phyloP scores from a whole-genome alignment of 2,888 invertebrate species.

The Drosophila leonis region DNA sequence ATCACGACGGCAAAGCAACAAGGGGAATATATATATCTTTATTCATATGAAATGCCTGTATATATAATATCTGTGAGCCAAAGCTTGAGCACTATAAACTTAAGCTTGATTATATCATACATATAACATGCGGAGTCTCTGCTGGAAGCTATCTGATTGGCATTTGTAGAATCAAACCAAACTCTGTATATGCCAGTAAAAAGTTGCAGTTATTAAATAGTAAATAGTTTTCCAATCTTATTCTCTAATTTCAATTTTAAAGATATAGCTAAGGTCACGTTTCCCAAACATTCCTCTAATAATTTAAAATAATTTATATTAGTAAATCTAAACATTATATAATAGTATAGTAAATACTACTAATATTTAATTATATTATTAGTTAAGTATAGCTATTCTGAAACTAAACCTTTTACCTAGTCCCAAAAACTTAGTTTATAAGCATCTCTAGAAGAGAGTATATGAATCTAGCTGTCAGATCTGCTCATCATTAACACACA shows the following conservation, averaged over 20 bases:
- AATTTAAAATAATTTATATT: not conserved
- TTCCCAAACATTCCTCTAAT: not conserved
- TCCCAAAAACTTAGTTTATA: not conserved
- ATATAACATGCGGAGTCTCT: not conserved
- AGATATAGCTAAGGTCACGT: not conserved
- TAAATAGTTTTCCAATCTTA: no score
- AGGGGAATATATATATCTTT: not conserved
- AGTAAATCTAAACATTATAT: no score
- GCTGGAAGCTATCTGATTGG: not conserved
- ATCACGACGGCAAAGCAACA: slow-evolving; percentile 14
- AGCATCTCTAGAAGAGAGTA: not conserved
- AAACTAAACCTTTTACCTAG: not conserved
- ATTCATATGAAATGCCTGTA: no score
- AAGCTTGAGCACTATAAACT: not conserved
- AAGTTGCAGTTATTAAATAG: no score
- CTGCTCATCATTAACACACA: slow-evolving; percentile 46
- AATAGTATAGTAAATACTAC: no score
- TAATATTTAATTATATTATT: not conserved
- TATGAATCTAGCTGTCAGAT: slow-evolving; percentile 1
- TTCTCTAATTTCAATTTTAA: not conserved
- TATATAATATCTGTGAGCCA: not conserved
- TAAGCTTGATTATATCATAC: not conserved
- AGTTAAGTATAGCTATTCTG: not conserved
- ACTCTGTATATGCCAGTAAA: not conserved
- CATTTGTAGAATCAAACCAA: not conserved